Evolutionary conservation across 1,140 invertebrate species (phyloP).

Genomic region (Drosophila ficusphila): DNA sequence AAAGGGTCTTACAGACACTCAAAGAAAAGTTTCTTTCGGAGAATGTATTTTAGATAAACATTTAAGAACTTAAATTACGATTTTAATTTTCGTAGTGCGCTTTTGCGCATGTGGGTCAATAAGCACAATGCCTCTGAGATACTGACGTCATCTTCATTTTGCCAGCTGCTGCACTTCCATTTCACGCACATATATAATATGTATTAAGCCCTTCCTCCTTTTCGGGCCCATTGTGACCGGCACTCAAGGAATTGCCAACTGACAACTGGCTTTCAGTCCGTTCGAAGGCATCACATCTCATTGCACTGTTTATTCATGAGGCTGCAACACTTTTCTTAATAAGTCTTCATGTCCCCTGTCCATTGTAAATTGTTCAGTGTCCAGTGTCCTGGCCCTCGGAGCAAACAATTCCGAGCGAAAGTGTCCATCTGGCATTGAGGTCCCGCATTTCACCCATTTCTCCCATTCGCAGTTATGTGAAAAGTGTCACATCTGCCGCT

Average conservation of each 20-base stretch:
- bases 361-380: slow-evolving; percentile 24
- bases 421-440: slow-evolving; percentile 47
- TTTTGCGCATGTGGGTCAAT: slow-evolving; percentile 6
- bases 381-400: not conserved
- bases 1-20: not conserved
- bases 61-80: no score
- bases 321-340: slow-evolving; percentile 49
- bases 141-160: slow-evolving; percentile 9
- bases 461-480: slow-evolving; percentile 50
- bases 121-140: slow-evolving; percentile 1
- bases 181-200: not conserved
- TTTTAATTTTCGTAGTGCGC: no score
- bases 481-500: slow-evolving; percentile 53
- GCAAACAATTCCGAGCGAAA: slow-evolving; percentile 30
- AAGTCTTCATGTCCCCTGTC: slow-evolving; percentile 43
- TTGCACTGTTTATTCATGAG: slow-evolving; percentile 55
- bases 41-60: no score
- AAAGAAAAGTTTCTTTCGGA: no score
- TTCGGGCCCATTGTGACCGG: slow-evolving; percentile 3
- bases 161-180: slow-evolving; percentile 23
- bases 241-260: slow-evolving; percentile 48
- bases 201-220: not conserved
- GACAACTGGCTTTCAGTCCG: slow-evolving; percentile 43
- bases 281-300: slow-evolving; percentile 33
- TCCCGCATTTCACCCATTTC: slow-evolving; percentile 23